Base-by-base conservation (phyloP, 1,140 invertebrate species). In the Argopecten irradians region DNA sequence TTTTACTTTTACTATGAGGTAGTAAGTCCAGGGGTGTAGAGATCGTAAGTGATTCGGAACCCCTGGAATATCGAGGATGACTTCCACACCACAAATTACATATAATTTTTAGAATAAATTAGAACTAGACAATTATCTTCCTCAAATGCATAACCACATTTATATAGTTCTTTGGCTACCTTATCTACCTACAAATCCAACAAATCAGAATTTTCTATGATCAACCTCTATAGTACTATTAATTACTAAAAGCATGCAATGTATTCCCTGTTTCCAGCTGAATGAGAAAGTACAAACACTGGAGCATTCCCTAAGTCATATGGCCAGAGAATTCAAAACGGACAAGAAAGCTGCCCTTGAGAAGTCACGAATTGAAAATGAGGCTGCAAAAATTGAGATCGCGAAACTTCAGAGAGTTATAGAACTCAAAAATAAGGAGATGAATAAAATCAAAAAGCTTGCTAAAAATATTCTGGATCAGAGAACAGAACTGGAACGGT, bases 401-500 rank as follows among this genome's bases (percentile, higher is more conserved):
- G 91, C 90, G 41, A 95, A 95, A 89, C 90, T 95, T n/a, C 94
- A 95, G 90, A 89, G 94, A 86, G 92, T 94, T 0, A 93, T 96
- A 85, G 95, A 95, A 86, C 87, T 95, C 34, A 95, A 95, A 91
- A 95, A 93, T 46, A 94, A 94, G 89, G 95, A 95, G 89, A 95
- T 95, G 95, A 94, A 93, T 87, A 94, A 95, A 91, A 93, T 95
- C 9, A 95, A 95, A 90, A 93, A 92, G 90, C 90, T 96, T 55
- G 95, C 95, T 8, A 94, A 94, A 90, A 95, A 95, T 88, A 95
- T 95, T 86, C 91, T 96, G 5, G 93, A 95, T 87, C 94, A 95
- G 89, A 91, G 95, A 83, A 95, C 94, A 87, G 95, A 96, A 87
- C 92, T 95, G 35, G 95, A 96, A 87, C 86, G 93, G 88, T 96